Base-by-base conservation (phyloP, 2,888 invertebrate genomes). In the Epistrophe grossulariae region DNA sequence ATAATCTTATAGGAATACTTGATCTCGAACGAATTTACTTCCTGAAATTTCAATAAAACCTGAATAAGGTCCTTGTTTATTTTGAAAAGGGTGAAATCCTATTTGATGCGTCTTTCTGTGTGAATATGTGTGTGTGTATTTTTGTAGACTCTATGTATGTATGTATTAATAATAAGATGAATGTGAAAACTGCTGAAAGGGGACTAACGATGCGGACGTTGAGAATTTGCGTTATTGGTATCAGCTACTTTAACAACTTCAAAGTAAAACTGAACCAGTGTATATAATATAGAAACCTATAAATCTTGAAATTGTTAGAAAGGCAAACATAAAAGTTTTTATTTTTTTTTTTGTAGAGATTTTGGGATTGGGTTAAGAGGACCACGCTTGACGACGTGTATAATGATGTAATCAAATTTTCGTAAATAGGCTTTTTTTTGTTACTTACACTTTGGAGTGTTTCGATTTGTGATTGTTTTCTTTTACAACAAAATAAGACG, bases 341-440 rank as follows among this genome's bases (percentile, higher is more conserved):
- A 8, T 24, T 38, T 24, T 24, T 52, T n/a, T 38, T 52, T 15
- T 35, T 40, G 31, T 52, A 19, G 57, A 64, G 62, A 71, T 55
- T 76, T 70, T 50, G 43, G 57, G 31, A 28, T 45, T 17, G 72
- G 66, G 71, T 55, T 77, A 40, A 78, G 62, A 35, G 74, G 72
- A 72, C 50, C 57, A 74, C 50, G 52, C 48, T 76, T 79, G 81
- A 77, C 84, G 71, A 79, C 79, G 79, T 87, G 82, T 83, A 82
- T 79, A 87, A 82, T 87, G 79, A 64, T 72, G 87, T 83, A 87
- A 87, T 87, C 83, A 87, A 87, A 87, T 87, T 87, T 87, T 83
- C 79, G 71, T 83, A 83, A 87, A 79, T 79, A n/a, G 76, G 83
- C 52, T 24, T 72, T 35, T 48, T 50, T 50, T 38, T 52, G 52